A percentile compares a stretch with the other conserved stretches of the same genome.
Evolutionary conservation across 2,797 vertebrate genomes (phyloP).

Genomic region (Pempheris klunzingeri): DNA sequence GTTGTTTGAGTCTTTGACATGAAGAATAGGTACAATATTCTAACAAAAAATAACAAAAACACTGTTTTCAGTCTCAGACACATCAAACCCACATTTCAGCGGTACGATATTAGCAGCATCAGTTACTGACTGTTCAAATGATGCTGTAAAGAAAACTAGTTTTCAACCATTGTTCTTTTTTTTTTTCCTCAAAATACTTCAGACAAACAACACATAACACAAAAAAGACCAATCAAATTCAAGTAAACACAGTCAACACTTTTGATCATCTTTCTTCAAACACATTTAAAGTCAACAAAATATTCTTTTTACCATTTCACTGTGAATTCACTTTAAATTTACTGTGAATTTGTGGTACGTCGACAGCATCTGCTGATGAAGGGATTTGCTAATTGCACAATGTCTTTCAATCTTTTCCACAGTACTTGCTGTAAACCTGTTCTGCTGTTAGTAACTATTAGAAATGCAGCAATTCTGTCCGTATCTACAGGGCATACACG

Average conservation of each 20-base stretch:
- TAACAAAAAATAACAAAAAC: neutral
- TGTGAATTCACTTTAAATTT: constrained; percentile 38
- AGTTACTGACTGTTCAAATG: constrained; percentile 27
- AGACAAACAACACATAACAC: constrained; percentile 69
- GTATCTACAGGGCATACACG: constrained; percentile 65
- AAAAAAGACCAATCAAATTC: constrained; percentile 71
- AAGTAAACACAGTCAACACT: constrained; percentile 63
- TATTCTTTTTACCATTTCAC: constrained; percentile 44
- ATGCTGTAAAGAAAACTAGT: constrained; percentile 36
- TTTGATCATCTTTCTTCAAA: constrained; percentile 48
- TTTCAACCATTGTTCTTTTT: constrained; percentile 18
- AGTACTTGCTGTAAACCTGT: constrained; percentile 37
- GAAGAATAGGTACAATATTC: constrained; percentile 1
- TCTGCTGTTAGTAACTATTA: constrained; percentile 65
- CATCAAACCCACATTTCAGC: constrained; percentile 12
- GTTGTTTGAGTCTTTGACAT: constrained; percentile 31
- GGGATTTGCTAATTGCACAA: constrained; percentile 46
- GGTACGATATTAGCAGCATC: constrained; percentile 36
- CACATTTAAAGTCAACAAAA: constrained; percentile 49
- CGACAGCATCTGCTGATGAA: constrained; percentile 37
- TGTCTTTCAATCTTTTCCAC: constrained; percentile 33
- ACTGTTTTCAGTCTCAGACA: constrained; percentile 12
- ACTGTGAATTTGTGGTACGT: constrained; percentile 19
- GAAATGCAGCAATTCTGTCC: constrained; percentile 64
- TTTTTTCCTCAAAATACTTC: constrained; percentile 51